These are phyloP conservation scores for Lateolabrax maculatus DNA, from an alignment of 2,797 vertebrate species.

Conservation along the genomic window DNA sequence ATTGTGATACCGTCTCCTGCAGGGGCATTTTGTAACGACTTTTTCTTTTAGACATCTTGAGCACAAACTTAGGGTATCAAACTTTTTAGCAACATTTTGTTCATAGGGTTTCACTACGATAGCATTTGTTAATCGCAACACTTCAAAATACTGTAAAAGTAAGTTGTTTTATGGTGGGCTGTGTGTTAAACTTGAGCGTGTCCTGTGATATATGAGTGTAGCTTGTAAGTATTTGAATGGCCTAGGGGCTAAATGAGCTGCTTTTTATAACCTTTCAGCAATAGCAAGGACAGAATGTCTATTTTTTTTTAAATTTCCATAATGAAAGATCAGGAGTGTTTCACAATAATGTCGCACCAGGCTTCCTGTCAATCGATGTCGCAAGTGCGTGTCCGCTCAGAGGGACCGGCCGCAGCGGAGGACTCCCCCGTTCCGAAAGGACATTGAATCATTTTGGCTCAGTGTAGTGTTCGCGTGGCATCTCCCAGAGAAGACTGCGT, in stretches of 20 bases:
- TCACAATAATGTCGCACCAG: slow-evolving; percentile 25
- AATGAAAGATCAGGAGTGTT: slow-evolving; percentile 39
- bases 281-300: slow-evolving; percentile 28
- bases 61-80: slow-evolving; percentile 35
- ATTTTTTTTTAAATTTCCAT: slow-evolving; percentile 8
- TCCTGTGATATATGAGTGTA: slow-evolving; percentile 38
- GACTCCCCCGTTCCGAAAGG: not conserved
- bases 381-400: not conserved
- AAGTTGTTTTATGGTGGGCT: not conserved
- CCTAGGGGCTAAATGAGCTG: slow-evolving; percentile 21
- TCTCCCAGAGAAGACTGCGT: slow-evolving; percentile 42
- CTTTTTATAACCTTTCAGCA: slow-evolving; percentile 52
- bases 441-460: slow-evolving; percentile 4
- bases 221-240: slow-evolving; percentile 27
- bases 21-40: slow-evolving; percentile 27
- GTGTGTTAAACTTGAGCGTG: slow-evolving; percentile 26
- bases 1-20: slow-evolving; percentile 32
- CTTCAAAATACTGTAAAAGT: slow-evolving; percentile 50
- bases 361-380: slow-evolving; percentile 40
- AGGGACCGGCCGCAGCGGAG: slow-evolving; percentile 4
- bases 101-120: slow-evolving; percentile 57
- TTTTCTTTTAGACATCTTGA: slow-evolving; percentile 19
- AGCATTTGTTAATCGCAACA: slow-evolving; percentile 44
- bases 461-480: slow-evolving; percentile 17
- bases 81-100: slow-evolving; percentile 17